phyloP scores from a whole-genome alignment of 2,113 vertebrate genomes.

The Conger conger region DNA sequence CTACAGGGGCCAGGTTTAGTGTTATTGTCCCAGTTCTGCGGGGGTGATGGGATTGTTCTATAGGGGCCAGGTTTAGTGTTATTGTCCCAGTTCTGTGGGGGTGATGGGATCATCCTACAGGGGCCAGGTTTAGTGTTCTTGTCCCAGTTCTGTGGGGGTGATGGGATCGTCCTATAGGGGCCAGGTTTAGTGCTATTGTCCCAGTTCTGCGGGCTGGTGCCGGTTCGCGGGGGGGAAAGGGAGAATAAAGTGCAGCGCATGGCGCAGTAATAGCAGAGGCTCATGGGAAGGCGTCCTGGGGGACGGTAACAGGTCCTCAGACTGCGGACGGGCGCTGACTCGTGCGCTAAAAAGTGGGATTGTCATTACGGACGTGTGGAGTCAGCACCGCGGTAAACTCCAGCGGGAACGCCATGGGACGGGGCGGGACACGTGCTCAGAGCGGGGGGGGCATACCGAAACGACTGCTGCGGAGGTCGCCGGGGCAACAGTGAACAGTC shows the following conservation, averaged over 20 bases:
- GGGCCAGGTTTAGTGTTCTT: constrained; percentile 21
- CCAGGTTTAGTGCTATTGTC: constrained; percentile 31
- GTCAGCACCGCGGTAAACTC: not conserved
- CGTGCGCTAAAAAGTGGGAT: not conserved
- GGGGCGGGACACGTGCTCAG: not conserved
- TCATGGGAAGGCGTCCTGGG: constrained; percentile 33
- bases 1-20: constrained; percentile 10
- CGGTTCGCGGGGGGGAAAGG: constrained; percentile 2
- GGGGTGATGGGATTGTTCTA: not conserved
- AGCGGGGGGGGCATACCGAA: not conserved
- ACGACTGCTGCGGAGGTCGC: not conserved
- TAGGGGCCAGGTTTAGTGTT: constrained; percentile 17
- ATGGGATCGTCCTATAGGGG: not conserved
- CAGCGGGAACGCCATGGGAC: not conserved
- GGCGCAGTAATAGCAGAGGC: constrained; percentile 18
- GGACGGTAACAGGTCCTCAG: constrained; percentile 16
- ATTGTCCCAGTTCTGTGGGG: constrained; percentile 41
- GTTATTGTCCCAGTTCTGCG: constrained; percentile 42
- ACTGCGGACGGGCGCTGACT: not conserved
- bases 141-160: constrained; percentile 41
- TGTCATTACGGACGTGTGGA: not conserved
- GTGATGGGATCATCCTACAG: not conserved
- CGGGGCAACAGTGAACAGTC: no score
- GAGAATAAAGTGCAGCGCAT: not conserved
- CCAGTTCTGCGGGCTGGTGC: constrained; percentile 31